phyloP scores from a whole-genome alignment of 2,888 invertebrate genomes.

The Drosophila lacicola region DNA sequence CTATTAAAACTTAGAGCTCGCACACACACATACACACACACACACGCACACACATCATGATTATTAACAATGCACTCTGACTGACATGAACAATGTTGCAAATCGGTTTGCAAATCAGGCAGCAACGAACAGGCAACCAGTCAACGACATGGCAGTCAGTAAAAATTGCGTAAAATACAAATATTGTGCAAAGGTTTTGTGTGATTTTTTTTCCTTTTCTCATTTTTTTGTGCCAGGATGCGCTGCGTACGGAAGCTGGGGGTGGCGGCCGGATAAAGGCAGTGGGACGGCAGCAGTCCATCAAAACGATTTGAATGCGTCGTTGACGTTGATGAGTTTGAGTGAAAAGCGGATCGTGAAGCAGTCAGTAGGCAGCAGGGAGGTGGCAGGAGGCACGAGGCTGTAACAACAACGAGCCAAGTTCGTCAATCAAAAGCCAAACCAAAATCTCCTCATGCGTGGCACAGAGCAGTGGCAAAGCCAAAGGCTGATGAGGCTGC shows the following conservation, averaged over 20 bases:
- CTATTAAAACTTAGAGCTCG: constrained; percentile 42
- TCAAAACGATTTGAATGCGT: constrained; percentile 84
- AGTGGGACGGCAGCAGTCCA: constrained; percentile 71
- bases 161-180: constrained; percentile 82
- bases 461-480: constrained; percentile 66
- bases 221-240: constrained; percentile 66
- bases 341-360: constrained; percentile 65
- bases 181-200: constrained; percentile 69
- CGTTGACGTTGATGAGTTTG: constrained; percentile 83
- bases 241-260: constrained; percentile 48
- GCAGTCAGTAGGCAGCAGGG: constrained; percentile 21
- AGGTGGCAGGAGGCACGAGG: constrained; percentile 4
- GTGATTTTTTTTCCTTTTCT: constrained; percentile 20
- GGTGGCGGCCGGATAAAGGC: constrained; percentile 32
- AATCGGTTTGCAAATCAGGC: constrained; percentile 77
- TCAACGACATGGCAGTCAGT: constrained; percentile 55
- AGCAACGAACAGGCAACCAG: constrained; percentile 53
- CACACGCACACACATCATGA: constrained; percentile 38
- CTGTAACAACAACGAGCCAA: constrained; percentile 64
- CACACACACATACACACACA: neutral
- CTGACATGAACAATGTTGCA: constrained; percentile 77
- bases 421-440: constrained; percentile 81
- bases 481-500: constrained; percentile 70
- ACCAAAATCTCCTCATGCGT: constrained; percentile 84
- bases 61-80: constrained; percentile 72